A percentile compares a stretch with the other conserved stretches of the same genome.
phyloP scores from a whole-genome alignment of 1,140 invertebrate species.

The Drosophila virilis region DNA sequence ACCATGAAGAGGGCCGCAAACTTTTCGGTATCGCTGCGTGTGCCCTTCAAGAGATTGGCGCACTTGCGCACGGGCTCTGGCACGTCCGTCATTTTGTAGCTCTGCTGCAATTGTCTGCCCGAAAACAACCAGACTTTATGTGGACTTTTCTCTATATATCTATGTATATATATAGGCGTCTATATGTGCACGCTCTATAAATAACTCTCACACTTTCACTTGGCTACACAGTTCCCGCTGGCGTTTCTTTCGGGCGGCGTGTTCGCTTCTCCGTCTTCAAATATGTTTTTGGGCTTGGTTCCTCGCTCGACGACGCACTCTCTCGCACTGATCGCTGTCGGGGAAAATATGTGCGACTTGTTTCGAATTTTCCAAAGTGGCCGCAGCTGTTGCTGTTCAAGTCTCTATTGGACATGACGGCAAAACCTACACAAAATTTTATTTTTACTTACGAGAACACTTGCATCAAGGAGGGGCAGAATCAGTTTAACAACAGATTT shows the following conservation, averaged over 20 bases:
- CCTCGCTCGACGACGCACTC: constrained; percentile 78
- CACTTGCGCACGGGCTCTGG: constrained; percentile 93
- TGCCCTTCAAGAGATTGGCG: constrained; percentile 90
- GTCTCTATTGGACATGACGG: constrained; percentile 51
- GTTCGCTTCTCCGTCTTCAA: constrained; percentile 19
- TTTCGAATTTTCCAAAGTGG: constrained; percentile 67
- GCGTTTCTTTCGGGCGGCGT: constrained; percentile 18
- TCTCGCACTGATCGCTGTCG: constrained; percentile 65
- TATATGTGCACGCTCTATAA: constrained; percentile 56
- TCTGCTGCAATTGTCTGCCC: constrained; percentile 35
- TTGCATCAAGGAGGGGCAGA: not conserved
- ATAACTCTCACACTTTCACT: constrained; percentile 77
- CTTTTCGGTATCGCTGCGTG: constrained; percentile 94
- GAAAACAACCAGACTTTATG: constrained; percentile 20
- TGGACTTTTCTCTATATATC: constrained; percentile 17
- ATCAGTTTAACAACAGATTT: not conserved
- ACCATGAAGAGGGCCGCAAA: constrained; percentile 96
- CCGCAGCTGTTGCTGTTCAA: constrained; percentile 70
- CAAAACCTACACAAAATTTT: constrained; percentile 72
- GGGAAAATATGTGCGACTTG: constrained; percentile 23
- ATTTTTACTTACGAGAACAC: constrained; percentile 50
- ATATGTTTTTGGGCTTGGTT: constrained; percentile 18
- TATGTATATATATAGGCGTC: constrained; percentile 32
- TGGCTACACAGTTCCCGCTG: constrained; percentile 71
- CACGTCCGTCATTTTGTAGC: constrained; percentile 84